These are phyloP conservation scores for Globodera rostochiensis DNA, from an alignment of 1,140 invertebrate genomes.

Conservation along the genomic window DNA sequence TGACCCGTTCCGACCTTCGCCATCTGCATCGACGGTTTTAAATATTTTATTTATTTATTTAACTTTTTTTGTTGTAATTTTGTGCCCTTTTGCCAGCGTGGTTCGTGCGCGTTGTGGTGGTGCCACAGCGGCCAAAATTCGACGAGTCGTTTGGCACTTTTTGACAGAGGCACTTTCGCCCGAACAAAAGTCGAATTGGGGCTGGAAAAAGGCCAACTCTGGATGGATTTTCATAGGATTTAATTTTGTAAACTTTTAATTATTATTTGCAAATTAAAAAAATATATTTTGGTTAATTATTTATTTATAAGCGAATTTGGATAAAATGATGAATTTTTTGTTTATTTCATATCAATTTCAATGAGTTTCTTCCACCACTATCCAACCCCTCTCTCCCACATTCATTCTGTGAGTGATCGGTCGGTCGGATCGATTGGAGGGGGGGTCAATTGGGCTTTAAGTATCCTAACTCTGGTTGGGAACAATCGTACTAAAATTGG, in stretches of 20 bases:
- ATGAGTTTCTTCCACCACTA: too few species aligned
- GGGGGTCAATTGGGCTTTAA: too few species aligned
- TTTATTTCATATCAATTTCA: too few species aligned
- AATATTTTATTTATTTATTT: neutral
- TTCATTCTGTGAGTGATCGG: too few species aligned
- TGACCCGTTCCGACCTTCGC: neutral
- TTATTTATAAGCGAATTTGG: too few species aligned
- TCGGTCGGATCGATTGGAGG: too few species aligned
- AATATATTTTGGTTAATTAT: too few species aligned
- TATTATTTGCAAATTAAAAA: too few species aligned
- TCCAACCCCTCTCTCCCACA: too few species aligned
- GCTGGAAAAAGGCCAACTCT: neutral
- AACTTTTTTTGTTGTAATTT: neutral
- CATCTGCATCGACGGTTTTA: neutral
- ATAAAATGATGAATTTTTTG: too few species aligned
- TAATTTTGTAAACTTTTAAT: neutral
- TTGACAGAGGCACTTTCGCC: neutral
- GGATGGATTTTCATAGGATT: neutral
- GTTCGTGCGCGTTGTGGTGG: neutral
- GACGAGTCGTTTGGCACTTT: neutral
- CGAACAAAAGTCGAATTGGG: neutral
- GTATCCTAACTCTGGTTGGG: too few species aligned
- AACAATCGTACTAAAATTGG: too few species aligned
- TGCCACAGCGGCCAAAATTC: neutral
- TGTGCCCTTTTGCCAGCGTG: neutral